phyloP scores from a whole-genome alignment of 2,888 invertebrate species.

The Steromphala cineraria region DNA sequence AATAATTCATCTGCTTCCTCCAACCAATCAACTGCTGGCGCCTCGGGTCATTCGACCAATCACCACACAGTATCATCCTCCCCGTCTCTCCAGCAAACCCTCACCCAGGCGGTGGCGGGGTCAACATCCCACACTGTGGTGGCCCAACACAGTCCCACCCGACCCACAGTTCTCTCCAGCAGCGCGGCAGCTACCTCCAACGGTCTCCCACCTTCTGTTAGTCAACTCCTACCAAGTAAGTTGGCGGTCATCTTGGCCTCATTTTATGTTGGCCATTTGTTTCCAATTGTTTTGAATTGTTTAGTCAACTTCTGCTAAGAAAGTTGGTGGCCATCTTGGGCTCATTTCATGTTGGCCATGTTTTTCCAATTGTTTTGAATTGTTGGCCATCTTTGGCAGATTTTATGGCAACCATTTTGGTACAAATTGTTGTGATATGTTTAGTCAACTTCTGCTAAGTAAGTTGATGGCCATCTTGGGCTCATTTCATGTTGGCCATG shows the following conservation, averaged over 20 bases:
- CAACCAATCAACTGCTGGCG: conserved; percentile 28
- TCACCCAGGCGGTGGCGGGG: conserved; percentile 48
- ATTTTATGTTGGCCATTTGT: background rate
- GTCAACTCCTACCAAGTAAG: conserved; percentile 70
- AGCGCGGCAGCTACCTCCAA: conserved; percentile 47
- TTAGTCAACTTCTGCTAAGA: background rate
- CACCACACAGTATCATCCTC: conserved; percentile 28
- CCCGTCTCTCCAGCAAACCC: conserved; percentile 49
- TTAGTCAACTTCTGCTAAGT: background rate
- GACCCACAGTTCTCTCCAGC: conserved; percentile 28
- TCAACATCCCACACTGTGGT: conserved; percentile 34
- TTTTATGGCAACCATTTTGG: background rate
- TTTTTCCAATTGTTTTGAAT: too few relatives aligned
- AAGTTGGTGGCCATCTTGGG: background rate
- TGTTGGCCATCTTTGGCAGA: background rate
- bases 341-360: too few relatives aligned
- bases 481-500: too few relatives aligned
- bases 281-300: too few relatives aligned
- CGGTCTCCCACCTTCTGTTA: conserved; percentile 61
- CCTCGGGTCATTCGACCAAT: conserved; percentile 5
- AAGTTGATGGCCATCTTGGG: background rate
- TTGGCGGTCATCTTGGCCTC: conserved; percentile 1
- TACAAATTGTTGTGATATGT: too few relatives aligned
- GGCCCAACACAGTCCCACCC: conserved; percentile 39
- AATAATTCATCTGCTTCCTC: conserved; percentile 23